These are phyloP conservation scores for Phalacrocorax brasilianus DNA, from an alignment of 2,113 vertebrate species.

Conservation along the genomic window DNA sequence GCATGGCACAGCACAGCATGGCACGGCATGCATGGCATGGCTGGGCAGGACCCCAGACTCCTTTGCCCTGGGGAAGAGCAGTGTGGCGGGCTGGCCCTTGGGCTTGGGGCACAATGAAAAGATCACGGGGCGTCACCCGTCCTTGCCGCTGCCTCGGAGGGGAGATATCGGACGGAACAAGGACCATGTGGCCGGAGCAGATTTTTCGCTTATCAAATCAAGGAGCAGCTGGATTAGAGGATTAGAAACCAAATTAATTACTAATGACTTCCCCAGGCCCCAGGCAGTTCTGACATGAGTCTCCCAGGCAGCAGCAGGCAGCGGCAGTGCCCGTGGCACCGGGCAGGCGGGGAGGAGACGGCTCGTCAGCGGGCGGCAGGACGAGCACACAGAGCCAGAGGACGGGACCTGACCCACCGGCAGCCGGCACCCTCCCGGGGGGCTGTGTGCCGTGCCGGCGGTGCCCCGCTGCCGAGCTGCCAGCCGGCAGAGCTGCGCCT, in stretches of 20 bases:
- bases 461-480: background rate
- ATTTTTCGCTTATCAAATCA: conserved; percentile 61
- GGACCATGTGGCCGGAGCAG: conserved; percentile 36
- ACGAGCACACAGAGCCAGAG: background rate
- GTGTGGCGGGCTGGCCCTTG: fast-evolving
- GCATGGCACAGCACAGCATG: background rate
- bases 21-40: background rate
- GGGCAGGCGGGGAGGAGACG: background rate
- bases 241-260: conserved; percentile 65
- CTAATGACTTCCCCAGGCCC: conserved; percentile 37
- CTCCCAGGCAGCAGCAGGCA: background rate
- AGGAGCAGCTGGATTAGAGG: conserved; percentile 65
- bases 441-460: fast-evolving
- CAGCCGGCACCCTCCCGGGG: background rate
- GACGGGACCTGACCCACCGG: fast-evolving
- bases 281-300: background rate
- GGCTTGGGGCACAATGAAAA: background rate
- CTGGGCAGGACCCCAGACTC: background rate
- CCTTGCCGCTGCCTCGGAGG: background rate
- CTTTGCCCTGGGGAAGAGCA: background rate
- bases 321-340: background rate
- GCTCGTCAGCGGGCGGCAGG: fast-evolving
- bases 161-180: background rate
- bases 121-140: background rate
- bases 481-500: fast-evolving